Percentiles rank a stretch among this genome's conserved stretches.
Conservation (phyloP, 1,140 invertebrate species). For the Varroa destructor region DNA sequence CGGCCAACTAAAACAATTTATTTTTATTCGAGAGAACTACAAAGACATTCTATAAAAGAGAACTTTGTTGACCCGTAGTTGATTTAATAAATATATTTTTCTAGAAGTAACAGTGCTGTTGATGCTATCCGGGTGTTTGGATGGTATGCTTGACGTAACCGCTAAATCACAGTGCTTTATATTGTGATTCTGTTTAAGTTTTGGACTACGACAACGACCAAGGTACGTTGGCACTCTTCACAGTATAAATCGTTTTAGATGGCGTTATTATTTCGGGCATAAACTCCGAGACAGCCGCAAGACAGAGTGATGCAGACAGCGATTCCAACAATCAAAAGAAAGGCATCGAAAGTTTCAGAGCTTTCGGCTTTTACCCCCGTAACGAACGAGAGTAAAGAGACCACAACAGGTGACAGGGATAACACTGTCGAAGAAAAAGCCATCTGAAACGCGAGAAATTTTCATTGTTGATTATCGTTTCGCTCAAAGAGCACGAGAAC, state of each 20-base stretch:
- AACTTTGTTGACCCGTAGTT: neutral
- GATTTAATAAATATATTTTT: neutral
- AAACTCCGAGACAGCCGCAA: constrained; percentile 8
- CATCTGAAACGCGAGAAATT: no score
- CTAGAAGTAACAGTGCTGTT: neutral
- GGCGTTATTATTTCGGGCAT: neutral
- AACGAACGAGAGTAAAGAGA: neutral
- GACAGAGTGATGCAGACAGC: constrained; percentile 22
- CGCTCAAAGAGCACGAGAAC: no score
- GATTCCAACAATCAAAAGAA: neutral
- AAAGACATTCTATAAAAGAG: no score
- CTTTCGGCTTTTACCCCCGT: constrained; percentile 10
- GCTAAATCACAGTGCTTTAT: neutral
- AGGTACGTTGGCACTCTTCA: neutral
- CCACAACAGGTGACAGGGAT: neutral
- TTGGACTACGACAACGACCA: neutral
- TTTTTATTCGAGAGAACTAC: no score
- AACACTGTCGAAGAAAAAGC: no score
- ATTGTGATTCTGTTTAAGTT: neutral
- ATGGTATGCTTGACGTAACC: neutral
- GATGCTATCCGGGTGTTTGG: neutral
- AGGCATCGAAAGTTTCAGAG: neutral
- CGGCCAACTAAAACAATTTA: no score
- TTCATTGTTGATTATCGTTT: no score
- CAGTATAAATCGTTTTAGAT: neutral